A percentile compares a stretch with the other conserved stretches of the same genome.
Conservation (phyloP, 2,113 vertebrate species). For the Poecile atricapillus region DNA sequence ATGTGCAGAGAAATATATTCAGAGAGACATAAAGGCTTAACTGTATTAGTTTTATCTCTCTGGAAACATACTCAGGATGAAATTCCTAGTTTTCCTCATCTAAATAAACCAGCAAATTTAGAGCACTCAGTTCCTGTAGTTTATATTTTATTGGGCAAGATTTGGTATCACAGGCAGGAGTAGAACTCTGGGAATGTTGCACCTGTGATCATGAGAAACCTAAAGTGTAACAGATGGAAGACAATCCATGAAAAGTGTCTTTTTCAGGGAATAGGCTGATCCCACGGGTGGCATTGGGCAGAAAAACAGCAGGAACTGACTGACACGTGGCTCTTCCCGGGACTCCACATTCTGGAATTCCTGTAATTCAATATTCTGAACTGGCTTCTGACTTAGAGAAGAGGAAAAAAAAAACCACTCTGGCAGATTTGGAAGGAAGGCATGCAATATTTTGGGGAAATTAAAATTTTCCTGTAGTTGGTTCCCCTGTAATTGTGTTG, state of each 20-base stretch:
- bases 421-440: neutral
- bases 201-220: neutral
- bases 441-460: neutral
- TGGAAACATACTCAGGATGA: neutral
- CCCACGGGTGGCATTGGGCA: neutral
- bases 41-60: neutral
- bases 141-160: neutral
- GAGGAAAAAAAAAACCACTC: neutral
- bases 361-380: neutral
- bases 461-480: neutral
- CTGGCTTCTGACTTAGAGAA: neutral
- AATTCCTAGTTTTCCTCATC: neutral
- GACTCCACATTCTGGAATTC: neutral
- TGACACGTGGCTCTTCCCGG: neutral
- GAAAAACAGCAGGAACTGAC: neutral
- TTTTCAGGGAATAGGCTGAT: neutral
- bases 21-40: neutral
- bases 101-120: neutral
- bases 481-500: conserved; percentile 2
- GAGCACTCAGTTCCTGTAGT: neutral
- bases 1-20: neutral
- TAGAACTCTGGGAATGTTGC: neutral
- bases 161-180: neutral
- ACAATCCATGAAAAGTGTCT: neutral
- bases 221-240: neutral